Evolutionary conservation across 2,797 vertebrate genomes (phyloP), one percentile per base, ranked within the genome.

Genomic region (Hafferia zeledoni): DNA sequence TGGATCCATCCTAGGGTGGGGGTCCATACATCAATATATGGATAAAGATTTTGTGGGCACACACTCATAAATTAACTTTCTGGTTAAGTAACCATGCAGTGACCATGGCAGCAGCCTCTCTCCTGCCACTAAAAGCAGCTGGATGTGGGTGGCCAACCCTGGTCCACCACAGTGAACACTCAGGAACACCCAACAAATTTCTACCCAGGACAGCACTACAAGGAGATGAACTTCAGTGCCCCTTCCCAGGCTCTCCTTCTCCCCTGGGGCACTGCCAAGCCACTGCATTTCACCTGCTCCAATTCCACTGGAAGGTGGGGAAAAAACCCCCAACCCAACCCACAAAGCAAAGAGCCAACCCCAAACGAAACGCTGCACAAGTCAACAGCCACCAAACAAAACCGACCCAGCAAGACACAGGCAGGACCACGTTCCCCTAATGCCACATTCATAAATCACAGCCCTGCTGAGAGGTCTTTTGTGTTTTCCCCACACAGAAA

Each of bases 391-490:
- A 17, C 65, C 5, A 3, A 80, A 70, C 47, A 87, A 76, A 88
- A 37, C 46, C 10, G 0, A 41, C 46, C 78, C 67, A 52, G 80
- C 1, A 2, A 75, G 52, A 39, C 17, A 63, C 0, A 0, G 69
- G 57, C 24, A 69, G 60, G 56, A 64, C 68, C 49, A 20, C 0
- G 30, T 14, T 90, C n/a, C 37, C 39, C 13, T 68, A 16, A 31
- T 17, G 55, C 46, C 31, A 2, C 0, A 0, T 16, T 50, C 90
- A 94, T 93, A 85, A 94, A 95, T 95, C 89, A 95, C 39, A 17
- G 61, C 35, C 50, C 64, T 0, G 19, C 57, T 91, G 95, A 91
- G 82, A 89, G 82, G 60, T 68, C 92, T 87, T 95, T 95, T 94
- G 75, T 87, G 52, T 41, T 79, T 28, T 56, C 35, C 76, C 28